Evolutionary conservation across 1,140 invertebrate species (phyloP), one percentile per base, ranked within the genome.

Genomic region (Pseudomyrmex pallidus): DNA sequence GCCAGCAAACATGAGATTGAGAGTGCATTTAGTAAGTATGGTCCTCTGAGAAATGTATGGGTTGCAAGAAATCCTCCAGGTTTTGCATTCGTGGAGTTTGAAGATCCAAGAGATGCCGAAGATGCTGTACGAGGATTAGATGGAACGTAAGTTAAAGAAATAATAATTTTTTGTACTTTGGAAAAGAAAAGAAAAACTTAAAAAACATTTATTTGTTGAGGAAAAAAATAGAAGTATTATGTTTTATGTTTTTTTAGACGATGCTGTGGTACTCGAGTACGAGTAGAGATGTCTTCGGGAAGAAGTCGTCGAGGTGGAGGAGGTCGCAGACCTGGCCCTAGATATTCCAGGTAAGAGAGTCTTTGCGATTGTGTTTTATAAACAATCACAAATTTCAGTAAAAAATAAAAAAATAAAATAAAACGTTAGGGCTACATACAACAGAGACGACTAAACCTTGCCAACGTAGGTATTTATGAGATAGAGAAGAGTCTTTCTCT

Each of bases 21-120:
- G 94, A 97, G 97, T 92, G 96, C 98, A 17, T 99, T 99, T 93
- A 96, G 96, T 84, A 98, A 99, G 95, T 99, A 98, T 95, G 99
- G 99, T 1, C 97, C 97, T 46, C 95, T 99, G 82, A 96, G 97
- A 91, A 99, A 99, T 95, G 98, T 99, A 12, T 99, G 99, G 99
- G 98, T 99, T 20, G 98, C 99, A 0, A 95, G 97, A 91, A 98
- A 98, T 94, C 98, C 98, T 52, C 98, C 98, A 12, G 97, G 99
- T 8, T 99, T 99, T 95, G 99, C 98, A 10, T 99, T 99, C 95
- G 97, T 99, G 20, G 99, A 99, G 95, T 99, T 98, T 95, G 99
- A 99, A 95, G 99, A 99, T 94, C 96, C 97, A 7, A 95, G 99
- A 85, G 99, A 99, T 95, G 99, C 99, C 15, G 98, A 99, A 94